phyloP scores from a whole-genome alignment of 2,888 invertebrate species.

The Seira musarum region DNA sequence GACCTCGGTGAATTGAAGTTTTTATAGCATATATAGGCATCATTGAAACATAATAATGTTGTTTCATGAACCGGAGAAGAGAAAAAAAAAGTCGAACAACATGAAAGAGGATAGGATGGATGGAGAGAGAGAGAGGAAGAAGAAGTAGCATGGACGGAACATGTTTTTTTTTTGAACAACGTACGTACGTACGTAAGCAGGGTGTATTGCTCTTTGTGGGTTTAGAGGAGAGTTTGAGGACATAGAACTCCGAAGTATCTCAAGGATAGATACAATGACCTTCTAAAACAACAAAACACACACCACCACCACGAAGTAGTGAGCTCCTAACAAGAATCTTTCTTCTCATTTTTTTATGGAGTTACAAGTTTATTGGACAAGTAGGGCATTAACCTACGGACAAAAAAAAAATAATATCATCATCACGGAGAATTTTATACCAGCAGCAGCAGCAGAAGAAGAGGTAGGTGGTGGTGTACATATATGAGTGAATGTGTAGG shows the following conservation, averaged over 20 bases:
- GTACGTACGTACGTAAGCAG: background rate
- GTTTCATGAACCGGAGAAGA: conserved; percentile 28
- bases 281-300: conserved; percentile 43
- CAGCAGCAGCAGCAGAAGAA: too few species aligned
- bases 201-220: conserved; percentile 52
- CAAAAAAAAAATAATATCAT: too few species aligned
- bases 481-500: too few species aligned
- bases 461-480: too few species aligned
- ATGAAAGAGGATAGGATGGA: conserved; percentile 40
- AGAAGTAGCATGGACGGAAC: background rate
- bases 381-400: conserved; percentile 61
- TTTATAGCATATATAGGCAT: background rate
- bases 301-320: too few species aligned
- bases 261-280: conserved; percentile 66
- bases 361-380: conserved; percentile 63
- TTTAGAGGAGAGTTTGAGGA: conserved; percentile 62
- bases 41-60: background rate
- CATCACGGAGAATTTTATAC: too few species aligned
- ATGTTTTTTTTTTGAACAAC: background rate
- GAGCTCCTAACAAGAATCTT: too few species aligned
- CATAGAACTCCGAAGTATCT: conserved; percentile 66
- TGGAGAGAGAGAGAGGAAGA: conserved; percentile 35
- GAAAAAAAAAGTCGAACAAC: background rate
- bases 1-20: conserved; percentile 30
- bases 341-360: background rate